phyloP scores from a whole-genome alignment of 2,113 vertebrate genomes.

The Talpa occidentalis region DNA sequence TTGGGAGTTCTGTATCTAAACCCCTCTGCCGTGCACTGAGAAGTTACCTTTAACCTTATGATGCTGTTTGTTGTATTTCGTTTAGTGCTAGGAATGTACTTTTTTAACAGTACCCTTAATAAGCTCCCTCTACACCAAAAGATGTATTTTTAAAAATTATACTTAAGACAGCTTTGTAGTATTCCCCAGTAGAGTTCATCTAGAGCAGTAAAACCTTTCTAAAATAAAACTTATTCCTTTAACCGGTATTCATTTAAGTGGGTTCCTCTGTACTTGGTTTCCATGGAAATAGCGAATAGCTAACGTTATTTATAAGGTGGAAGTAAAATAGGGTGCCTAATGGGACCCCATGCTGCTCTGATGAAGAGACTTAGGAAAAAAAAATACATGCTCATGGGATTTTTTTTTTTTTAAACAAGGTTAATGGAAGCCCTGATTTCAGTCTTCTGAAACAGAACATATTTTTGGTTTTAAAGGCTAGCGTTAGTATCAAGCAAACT shows the following conservation, averaged over 20 bases:
- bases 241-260: constrained; percentile 81
- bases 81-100: constrained; percentile 59
- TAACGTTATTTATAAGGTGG: constrained; percentile 86
- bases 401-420: constrained; percentile 78
- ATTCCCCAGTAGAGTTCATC: constrained; percentile 75
- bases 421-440: constrained; percentile 81
- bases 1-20: constrained; percentile 61
- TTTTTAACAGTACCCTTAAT: constrained; percentile 77
- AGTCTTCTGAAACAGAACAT: constrained; percentile 78
- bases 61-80: constrained; percentile 66
- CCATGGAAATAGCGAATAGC: constrained; percentile 83
- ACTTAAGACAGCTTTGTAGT: constrained; percentile 72
- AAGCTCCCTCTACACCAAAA: constrained; percentile 69
- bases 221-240: constrained; percentile 82
- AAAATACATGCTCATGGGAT: constrained; percentile 77
- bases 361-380: constrained; percentile 81
- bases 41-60: constrained; percentile 59
- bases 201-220: constrained; percentile 74
- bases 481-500: constrained; percentile 79
- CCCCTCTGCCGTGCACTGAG: constrained; percentile 44
- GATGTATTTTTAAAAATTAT: constrained; percentile 75
- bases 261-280: constrained; percentile 84
- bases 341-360: constrained; percentile 83
- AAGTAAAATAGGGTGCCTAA: constrained; percentile 84
- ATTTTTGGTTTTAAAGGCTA: constrained; percentile 80